Evolutionary conservation across 2,113 vertebrate species (phyloP), one percentile per base, ranked within the genome.

Genomic region (Catagonus wagneri): DNA sequence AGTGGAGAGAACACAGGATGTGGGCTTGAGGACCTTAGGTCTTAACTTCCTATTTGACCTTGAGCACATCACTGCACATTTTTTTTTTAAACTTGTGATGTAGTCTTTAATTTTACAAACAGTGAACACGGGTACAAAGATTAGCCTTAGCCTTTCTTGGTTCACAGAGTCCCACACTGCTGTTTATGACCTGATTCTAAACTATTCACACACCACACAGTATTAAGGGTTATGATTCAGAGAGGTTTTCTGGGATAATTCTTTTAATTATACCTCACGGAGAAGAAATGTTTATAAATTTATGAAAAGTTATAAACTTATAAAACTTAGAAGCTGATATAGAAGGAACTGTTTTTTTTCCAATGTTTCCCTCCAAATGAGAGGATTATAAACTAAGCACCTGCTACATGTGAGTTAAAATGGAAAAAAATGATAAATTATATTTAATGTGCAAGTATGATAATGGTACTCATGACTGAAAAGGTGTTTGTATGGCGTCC

Each of bases 251-350:
- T 86, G 39, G 92, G 19, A 86, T 32, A 25, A 72, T 50, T 71
- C 27, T 95, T 97, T 97, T 89, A 96, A 88, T 94, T 78, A 95
- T 11, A 91, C 78, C 39, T 66, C 83, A 92, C 1, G 94, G 50
- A 72, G 22, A 94, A 92, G 19, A 87, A 94, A 44, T 44, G 29
- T 76, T 91, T 90, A 71, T 29, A 69, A 63, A 92, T 50, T 36
- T 74, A 36, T 39, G 50, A 75, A 52, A 75, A 25, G 27, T 32
- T 66, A 44, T 8, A 76, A 86, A 78, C 68, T 91, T 92, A 93
- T 85, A 87, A 94, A 83, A 83, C 2, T 66, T 34, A 68, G 6
- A 90, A 88, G 69, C 79, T 95, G 69, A 92, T 11, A 78, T 0
- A 72, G 22, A 72, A 63, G 44, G 44, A 44, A 44, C 32, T 92